phyloP scores from a whole-genome alignment of 2,888 invertebrate species.

The Cephus rjabovi region DNA sequence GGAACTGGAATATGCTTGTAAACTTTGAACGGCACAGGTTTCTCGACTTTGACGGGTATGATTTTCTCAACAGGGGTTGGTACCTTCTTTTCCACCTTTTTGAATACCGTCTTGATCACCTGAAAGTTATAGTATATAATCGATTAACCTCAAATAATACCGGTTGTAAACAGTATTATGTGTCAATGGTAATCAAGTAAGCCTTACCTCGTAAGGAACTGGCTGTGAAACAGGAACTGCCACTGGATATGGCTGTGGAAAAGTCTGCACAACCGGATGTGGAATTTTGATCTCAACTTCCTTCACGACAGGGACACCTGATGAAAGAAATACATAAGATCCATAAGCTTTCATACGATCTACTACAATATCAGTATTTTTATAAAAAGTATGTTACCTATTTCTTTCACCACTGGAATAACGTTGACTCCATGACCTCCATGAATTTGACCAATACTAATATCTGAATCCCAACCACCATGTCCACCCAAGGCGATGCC shows the following conservation, averaged over 20 bases:
- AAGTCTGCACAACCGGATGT: conserved; percentile 69
- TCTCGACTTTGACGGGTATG: conserved; percentile 75
- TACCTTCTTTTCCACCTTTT: conserved; percentile 57
- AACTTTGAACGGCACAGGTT: conserved; percentile 76
- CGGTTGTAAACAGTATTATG: background rate
- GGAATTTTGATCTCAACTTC: conserved; percentile 71
- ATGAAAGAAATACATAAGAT: background rate
- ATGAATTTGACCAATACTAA: conserved; percentile 30
- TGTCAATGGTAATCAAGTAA: background rate
- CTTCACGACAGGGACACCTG: conserved; percentile 70
- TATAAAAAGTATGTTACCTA: conserved; percentile 60
- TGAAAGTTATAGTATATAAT: conserved; percentile 20
- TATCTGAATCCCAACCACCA: conserved; percentile 19
- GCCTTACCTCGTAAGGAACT: conserved; percentile 50
- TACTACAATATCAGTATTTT: background rate
- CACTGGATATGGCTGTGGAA: conserved; percentile 75
- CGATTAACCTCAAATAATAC: background rate
- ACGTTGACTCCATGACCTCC: conserved; percentile 51
- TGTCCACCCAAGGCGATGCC: conserved; percentile 4
- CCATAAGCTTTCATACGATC: background rate
- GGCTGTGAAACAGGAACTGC: conserved; percentile 75
- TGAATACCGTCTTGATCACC: conserved; percentile 48
- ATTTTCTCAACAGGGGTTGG: conserved; percentile 77
- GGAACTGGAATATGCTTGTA: conserved; percentile 74
- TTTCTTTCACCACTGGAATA: conserved; percentile 74